A percentile compares a stretch with the other conserved stretches of the same genome.
phyloP scores from a whole-genome alignment of 1,140 invertebrate genomes.

The Lordiphosa stackelbergi region DNA sequence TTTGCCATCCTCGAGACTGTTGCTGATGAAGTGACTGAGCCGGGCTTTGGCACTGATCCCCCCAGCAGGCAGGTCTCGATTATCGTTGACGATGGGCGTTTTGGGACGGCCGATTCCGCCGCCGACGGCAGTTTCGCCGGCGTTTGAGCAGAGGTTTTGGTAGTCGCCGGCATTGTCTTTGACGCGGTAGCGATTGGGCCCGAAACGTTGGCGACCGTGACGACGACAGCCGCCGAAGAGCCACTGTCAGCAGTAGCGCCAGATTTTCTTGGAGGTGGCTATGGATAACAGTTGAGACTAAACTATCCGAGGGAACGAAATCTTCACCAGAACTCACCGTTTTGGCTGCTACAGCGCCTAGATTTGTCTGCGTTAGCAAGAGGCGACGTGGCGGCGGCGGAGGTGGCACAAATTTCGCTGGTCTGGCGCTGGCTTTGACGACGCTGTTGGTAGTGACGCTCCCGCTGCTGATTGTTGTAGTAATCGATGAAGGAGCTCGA shows the following conservation, averaged over 20 bases:
- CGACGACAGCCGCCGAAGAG: conserved; percentile 68
- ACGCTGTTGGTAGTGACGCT: conserved; percentile 67
- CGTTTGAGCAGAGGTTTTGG: conserved; percentile 50
- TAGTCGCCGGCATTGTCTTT: conserved; percentile 64
- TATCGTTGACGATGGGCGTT: conserved; percentile 74
- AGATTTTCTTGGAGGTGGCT: conserved; percentile 70
- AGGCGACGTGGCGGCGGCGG: conserved; percentile 74
- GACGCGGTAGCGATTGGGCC: conserved; percentile 62
- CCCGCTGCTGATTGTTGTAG: conserved; percentile 75
- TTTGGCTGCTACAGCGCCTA: conserved; percentile 47
- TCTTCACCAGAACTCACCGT: conserved; percentile 24
- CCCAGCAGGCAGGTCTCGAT: conserved; percentile 76
- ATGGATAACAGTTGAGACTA: conserved; percentile 2
- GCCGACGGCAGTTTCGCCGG: background rate
- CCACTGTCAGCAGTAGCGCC: conserved; percentile 77
- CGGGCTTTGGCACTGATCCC: conserved; percentile 47
- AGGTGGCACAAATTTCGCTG: conserved; percentile 70
- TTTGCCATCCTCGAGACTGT: conserved; percentile 77
- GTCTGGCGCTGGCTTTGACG: conserved; percentile 59
- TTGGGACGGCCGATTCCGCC: conserved; percentile 26
- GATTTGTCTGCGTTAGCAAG: conserved; percentile 69
- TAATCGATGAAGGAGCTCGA: conserved; percentile 71
- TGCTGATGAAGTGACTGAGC: conserved; percentile 73
- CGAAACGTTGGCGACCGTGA: conserved; percentile 55
- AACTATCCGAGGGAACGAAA: background rate